phyloP scores from a whole-genome alignment of 2,888 invertebrate species.

The Chromoteleia sp. region DNA sequence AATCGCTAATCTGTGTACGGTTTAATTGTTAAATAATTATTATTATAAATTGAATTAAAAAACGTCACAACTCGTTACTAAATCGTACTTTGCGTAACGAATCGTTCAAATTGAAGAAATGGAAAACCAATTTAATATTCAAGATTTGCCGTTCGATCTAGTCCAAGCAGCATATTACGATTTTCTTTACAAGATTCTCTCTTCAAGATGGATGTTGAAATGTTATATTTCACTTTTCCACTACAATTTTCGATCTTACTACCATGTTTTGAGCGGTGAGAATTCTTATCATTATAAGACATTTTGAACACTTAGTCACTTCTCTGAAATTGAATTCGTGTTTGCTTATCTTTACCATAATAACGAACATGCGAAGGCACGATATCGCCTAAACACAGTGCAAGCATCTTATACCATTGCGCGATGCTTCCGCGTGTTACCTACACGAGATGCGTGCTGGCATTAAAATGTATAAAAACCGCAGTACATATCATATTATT shows the following conservation, averaged over 20 bases:
- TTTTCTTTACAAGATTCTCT: no score
- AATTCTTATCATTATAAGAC: slow-evolving; percentile 41
- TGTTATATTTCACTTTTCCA: slow-evolving; percentile 1
- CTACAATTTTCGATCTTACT: not conserved
- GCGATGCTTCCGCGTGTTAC: slow-evolving; percentile 64
- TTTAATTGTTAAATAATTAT: no score
- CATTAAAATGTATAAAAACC: slow-evolving; percentile 64
- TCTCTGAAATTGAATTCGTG: slow-evolving; percentile 60
- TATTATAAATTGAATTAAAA: no score
- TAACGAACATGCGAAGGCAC: slow-evolving; percentile 56
- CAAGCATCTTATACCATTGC: slow-evolving; percentile 55
- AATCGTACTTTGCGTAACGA: no score
- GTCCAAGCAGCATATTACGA: no score
- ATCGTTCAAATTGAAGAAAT: no score
- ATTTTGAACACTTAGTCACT: slow-evolving; percentile 48
- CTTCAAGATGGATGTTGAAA: not conserved
- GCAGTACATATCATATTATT: slow-evolving; percentile 51
- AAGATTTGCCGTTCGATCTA: no score
- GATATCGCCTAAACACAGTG: slow-evolving; percentile 64
- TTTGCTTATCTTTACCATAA: slow-evolving; percentile 58
- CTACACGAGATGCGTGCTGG: slow-evolving; percentile 56
- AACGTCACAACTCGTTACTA: no score
- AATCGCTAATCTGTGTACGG: no score
- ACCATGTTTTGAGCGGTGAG: slow-evolving; percentile 26
- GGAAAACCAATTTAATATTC: no score